Conservation (phyloP, 1,140 invertebrate genomes). For the Oreohelix idahoensis region DNA sequence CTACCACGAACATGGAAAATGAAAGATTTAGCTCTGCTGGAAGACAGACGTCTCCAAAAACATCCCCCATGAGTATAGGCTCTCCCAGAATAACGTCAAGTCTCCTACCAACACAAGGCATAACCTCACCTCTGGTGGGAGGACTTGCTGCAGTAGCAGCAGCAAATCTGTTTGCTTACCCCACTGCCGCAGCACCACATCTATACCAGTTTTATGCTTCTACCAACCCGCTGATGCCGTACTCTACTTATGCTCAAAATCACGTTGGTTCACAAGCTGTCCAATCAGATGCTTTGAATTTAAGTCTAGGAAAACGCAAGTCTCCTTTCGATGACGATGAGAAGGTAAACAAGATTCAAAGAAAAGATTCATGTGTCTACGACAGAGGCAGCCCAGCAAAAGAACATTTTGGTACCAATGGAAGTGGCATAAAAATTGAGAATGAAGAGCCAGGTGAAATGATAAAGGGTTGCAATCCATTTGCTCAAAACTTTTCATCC, state of each 20-base stretch:
- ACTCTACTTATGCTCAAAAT: conserved; percentile 42
- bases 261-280: conserved; percentile 49
- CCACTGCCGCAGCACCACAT: conserved; percentile 50
- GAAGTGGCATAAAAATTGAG: background rate
- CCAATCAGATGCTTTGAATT: conserved; percentile 65
- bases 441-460: background rate
- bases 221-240: conserved; percentile 47
- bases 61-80: background rate
- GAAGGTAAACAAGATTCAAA: background rate
- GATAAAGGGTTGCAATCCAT: background rate
- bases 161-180: conserved; percentile 40
- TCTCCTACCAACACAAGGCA: conserved; percentile 8
- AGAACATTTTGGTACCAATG: background rate
- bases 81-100: conserved; percentile 11
- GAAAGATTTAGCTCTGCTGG: background rate
- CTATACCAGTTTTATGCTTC: conserved; percentile 54
- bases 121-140: background rate
- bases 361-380: background rate
- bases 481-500: background rate
- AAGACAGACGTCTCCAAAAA: conserved; percentile 13
- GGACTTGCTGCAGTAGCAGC: conserved; percentile 28
- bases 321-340: conserved; percentile 5
- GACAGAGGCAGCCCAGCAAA: background rate
- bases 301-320: conserved; percentile 48
- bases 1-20: conserved; percentile 6